These are phyloP conservation scores for Baronia brevicornis DNA, from an alignment of 2,888 invertebrate species.

Conservation along the genomic window DNA sequence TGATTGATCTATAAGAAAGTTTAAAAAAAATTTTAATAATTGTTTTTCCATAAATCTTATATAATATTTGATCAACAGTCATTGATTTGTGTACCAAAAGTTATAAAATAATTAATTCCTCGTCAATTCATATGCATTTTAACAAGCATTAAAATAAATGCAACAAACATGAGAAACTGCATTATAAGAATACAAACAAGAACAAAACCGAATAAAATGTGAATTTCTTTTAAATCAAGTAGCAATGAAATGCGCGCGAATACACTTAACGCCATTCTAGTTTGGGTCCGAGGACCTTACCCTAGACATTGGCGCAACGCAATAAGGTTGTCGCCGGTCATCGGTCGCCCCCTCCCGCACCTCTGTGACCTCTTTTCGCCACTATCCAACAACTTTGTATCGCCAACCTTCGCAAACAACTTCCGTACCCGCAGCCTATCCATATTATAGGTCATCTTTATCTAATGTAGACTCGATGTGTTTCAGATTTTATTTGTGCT, in stretches of 20 bases:
- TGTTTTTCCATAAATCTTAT: no score
- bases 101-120: no score
- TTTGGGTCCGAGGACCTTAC: constrained; percentile 59
- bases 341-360: constrained; percentile 53
- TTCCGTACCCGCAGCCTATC: constrained; percentile 28
- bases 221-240: no score
- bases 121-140: no score
- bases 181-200: no score
- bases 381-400: constrained; percentile 44
- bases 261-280: constrained; percentile 43
- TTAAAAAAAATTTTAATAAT: constrained; percentile 10
- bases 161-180: no score
- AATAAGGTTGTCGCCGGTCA: constrained; percentile 65
- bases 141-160: no score
- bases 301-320: constrained; percentile 64
- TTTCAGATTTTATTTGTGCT: constrained; percentile 10
- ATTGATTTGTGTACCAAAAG: no score
- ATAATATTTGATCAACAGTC: no score
- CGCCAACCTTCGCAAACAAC: constrained; percentile 32
- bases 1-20: constrained; percentile 6
- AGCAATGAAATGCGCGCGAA: no score
- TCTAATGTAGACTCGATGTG: constrained; percentile 22
- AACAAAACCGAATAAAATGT: no score
- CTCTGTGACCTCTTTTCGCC: constrained; percentile 55
- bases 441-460: constrained; percentile 34